Evolutionary conservation across 1,140 invertebrate species (phyloP).

Genomic region (Euwallacea similis): DNA sequence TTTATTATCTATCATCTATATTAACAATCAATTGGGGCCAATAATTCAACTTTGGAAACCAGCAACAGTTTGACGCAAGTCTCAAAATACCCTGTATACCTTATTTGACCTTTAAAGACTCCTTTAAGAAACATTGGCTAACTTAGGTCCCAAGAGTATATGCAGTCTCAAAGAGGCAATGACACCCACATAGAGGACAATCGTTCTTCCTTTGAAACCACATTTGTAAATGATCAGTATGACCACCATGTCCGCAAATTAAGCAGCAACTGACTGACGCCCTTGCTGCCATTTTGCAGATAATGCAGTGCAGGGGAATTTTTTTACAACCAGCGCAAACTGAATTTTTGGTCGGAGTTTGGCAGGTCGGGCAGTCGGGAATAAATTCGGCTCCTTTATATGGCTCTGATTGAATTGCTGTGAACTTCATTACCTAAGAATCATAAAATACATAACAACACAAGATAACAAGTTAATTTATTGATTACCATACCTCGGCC

Average conservation of each 20-base stretch:
- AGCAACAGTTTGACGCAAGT: too few relatives aligned
- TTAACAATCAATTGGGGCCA: too few relatives aligned
- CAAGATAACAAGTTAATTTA: background rate
- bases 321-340: constrained; percentile 59
- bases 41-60: too few relatives aligned
- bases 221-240: constrained; percentile 75
- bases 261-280: constrained; percentile 82
- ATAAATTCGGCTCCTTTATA: constrained; percentile 76
- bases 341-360: constrained; percentile 64
- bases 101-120: too few relatives aligned
- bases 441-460: background rate
- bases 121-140: too few relatives aligned
- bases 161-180: constrained; percentile 72
- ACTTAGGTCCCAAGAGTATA: constrained; percentile 31
- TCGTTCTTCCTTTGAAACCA: constrained; percentile 74
- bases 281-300: constrained; percentile 84
- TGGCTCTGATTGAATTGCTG: constrained; percentile 60
- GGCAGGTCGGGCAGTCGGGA: constrained; percentile 73
- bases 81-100: too few relatives aligned
- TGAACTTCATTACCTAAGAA: constrained; percentile 67
- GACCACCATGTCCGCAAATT: constrained; percentile 89
- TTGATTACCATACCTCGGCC: constrained; percentile 64
- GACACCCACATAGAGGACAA: constrained; percentile 87
- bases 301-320: constrained; percentile 64
- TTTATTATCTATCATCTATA: too few relatives aligned